phyloP scores from a whole-genome alignment of 2,113 vertebrate species.

The Sceloporus tristichus region DNA sequence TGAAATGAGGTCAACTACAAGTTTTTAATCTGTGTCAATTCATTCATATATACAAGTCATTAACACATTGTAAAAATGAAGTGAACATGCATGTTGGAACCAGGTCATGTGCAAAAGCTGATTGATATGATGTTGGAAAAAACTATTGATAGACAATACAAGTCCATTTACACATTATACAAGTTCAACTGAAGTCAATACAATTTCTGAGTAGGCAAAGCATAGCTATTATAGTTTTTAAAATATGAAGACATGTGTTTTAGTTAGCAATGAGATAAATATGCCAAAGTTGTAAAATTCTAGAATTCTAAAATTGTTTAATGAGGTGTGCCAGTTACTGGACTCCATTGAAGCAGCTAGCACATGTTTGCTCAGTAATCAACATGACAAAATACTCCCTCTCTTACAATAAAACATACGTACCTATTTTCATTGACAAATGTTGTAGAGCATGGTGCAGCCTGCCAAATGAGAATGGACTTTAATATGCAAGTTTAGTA shows the following conservation, averaged over 20 bases:
- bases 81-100: background rate
- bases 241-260: background rate
- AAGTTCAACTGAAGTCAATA: background rate
- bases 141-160: background rate
- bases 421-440: conserved; percentile 23
- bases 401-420: conserved; percentile 13
- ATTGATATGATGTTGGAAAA: background rate
- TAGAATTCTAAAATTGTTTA: background rate
- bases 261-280: background rate
- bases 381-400: conserved; percentile 19
- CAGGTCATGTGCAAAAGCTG: background rate
- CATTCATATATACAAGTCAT: background rate
- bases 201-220: background rate
- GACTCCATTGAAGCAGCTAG: background rate
- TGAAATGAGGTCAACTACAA: too few species aligned
- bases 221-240: background rate
- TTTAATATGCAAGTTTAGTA: background rate
- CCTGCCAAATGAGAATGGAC: conserved; percentile 12
- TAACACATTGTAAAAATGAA: background rate
- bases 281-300: background rate
- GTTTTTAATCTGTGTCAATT: background rate
- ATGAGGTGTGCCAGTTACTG: background rate
- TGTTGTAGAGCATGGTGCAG: background rate
- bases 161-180: background rate
- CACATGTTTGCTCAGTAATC: conserved; percentile 10